Base-by-base conservation (phyloP, 2,113 vertebrate species). In the Pao palembangensis region DNA sequence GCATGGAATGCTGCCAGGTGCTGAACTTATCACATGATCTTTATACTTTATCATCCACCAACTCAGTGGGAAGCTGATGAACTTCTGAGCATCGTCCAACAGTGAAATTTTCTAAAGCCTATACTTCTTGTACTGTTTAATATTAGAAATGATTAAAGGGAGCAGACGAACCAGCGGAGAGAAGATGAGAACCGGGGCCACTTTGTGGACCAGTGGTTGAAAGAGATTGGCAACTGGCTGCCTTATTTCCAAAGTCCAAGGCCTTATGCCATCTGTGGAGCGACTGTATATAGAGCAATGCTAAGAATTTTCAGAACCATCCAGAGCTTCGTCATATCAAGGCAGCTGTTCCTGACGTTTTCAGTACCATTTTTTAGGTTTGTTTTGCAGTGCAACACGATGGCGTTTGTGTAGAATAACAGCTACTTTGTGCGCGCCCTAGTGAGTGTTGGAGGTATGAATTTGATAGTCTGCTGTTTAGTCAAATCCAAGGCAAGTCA, bases 221-320 rank as follows among this genome's bases (percentile, higher is more conserved):
- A 84, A 83, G 76, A 84, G 87, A 84, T 86, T 80, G 79, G 86
- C 86, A 85, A 87, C 79, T 83, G 81, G 80, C 85, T 90, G 90
- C 90, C 90, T 91, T 91, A 90, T 86, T 87, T 85, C 75, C 74
- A 76, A 83, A 85, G 82, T 90, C 79, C 82, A 82, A 81, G 84
- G 89, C 84, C 85, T 89, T 88, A 85, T 44, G 82, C 81, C 87
- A 87, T 81, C 84, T 82, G 63, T 82, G 80, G 76, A 81, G 71
- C 82, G 83, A 84, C 85, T 88, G 86, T 88, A 85, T 56, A 88
- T 82, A 88, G 71, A 78, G 66, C 64, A 84, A 79, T 68, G 75
- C 81, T 84, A 72, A 72, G 69, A 84, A 73, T 73, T 72, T 75
- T 73, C 70, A 10, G 56, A 84, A 77, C 75, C 85, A 88, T 85